Conservation (phyloP, 2,888 invertebrate genomes). For the Thera obeliscata region DNA sequence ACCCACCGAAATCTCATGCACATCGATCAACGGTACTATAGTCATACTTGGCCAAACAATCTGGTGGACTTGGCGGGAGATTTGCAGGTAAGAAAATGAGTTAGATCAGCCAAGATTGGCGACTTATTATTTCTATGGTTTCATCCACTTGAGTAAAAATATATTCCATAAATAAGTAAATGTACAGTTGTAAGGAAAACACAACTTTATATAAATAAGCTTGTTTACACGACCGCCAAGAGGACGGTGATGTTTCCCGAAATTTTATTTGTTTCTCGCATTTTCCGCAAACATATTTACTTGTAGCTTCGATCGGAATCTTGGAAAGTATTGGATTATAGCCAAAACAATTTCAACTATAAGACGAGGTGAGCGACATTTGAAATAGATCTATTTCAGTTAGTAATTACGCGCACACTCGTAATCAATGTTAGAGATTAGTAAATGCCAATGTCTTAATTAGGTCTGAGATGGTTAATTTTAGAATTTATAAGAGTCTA, state of each 20-base stretch:
- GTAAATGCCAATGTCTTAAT: constrained; percentile 18
- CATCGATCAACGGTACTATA: too few relatives aligned
- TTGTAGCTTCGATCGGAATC: constrained; percentile 51
- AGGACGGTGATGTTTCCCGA: constrained; percentile 28
- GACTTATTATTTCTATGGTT: too few relatives aligned
- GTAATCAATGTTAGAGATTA: constrained; percentile 35
- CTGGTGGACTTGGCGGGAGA: too few relatives aligned
- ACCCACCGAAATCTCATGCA: too few relatives aligned
- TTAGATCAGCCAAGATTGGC: too few relatives aligned
- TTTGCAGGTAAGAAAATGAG: too few relatives aligned
- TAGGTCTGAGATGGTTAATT: constrained; percentile 16
- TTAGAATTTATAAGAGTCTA: constrained; percentile 8
- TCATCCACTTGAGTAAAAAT: too few relatives aligned
- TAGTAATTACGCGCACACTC: constrained; percentile 55
- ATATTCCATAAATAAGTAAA: neutral
- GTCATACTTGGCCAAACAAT: too few relatives aligned
- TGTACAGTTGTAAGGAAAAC: neutral
- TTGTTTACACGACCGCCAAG: constrained; percentile 11
- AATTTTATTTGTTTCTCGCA: constrained; percentile 29
- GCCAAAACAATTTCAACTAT: constrained; percentile 70
- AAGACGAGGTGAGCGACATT: constrained; percentile 77
- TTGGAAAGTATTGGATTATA: constrained; percentile 66
- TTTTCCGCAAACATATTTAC: constrained; percentile 59
- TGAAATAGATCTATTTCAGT: constrained; percentile 69
- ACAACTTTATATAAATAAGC: constrained; percentile 26